Percentiles rank a stretch among this genome's conserved stretches.
These are phyloP conservation scores for Melitaea athalia DNA, from an alignment of 2,888 invertebrate genomes.

Conservation along the genomic window DNA sequence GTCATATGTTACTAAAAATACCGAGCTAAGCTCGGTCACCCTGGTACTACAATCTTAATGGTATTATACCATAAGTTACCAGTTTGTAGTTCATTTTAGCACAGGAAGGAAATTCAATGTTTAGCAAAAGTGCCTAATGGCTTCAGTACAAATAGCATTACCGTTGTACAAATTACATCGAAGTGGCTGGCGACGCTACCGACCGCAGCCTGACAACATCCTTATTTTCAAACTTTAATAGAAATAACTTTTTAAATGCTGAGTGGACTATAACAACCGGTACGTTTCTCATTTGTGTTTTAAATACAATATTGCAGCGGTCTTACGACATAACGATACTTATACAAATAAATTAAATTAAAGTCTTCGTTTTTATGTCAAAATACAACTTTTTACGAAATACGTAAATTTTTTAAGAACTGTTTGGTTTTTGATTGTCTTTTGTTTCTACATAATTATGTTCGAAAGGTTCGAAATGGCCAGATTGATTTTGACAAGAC, in stretches of 20 bases:
- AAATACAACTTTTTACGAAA: no score
- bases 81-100: conserved; percentile 8
- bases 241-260: neutral
- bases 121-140: conserved; percentile 21
- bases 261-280: neutral
- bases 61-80: conserved; percentile 2
- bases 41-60: neutral
- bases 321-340: no score
- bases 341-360: no score
- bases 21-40: no score
- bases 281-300: neutral
- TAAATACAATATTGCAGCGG: neutral
- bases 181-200: conserved; percentile 2
- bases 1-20: neutral
- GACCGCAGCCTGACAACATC: neutral
- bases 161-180: conserved; percentile 14
- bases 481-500: no score
- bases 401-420: no score
- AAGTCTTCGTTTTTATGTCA: no score
- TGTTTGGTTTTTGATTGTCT: no score
- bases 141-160: conserved; percentile 15
- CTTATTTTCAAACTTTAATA: neutral
- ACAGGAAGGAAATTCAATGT: conserved; percentile 17
- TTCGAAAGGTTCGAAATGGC: no score
- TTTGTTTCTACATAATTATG: no score